Evolutionary conservation across 30 jellyfish, hydroid and myxozoan species (phyloP).

Genomic region (Chrysaora quinquecirrha): DNA sequence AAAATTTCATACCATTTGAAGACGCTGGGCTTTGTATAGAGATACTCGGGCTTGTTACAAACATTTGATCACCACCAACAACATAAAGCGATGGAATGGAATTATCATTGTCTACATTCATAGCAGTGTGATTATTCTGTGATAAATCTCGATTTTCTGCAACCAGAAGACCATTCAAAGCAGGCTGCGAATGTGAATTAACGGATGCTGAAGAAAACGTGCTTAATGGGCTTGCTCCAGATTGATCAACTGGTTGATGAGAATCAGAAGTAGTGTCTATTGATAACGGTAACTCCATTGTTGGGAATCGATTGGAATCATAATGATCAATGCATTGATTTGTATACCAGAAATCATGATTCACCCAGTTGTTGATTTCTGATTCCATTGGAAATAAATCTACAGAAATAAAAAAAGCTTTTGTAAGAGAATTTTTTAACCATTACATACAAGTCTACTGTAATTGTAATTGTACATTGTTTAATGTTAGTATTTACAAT

Average conservation of each 20-base stretch:
- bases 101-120: conserved; percentile 32
- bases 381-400: conserved; percentile 63
- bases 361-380: conserved; percentile 64
- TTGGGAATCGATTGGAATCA: conserved; percentile 27
- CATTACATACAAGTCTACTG: neutral
- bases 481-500: no score
- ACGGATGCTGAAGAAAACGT: neutral
- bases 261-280: neutral
- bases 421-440: neutral
- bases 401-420: neutral
- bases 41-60: conserved; percentile 62
- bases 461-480: no score
- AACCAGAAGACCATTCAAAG: conserved; percentile 9
- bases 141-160: conserved; percentile 5
- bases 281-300: neutral
- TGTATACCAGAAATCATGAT: conserved; percentile 66
- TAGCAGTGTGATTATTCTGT: neutral
- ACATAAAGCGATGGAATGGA: conserved; percentile 36
- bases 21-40: conserved; percentile 36
- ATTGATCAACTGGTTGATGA: neutral
- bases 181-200: neutral
- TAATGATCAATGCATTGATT: conserved; percentile 65
- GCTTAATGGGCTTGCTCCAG: neutral
- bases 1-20: conserved; percentile 26
- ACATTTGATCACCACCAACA: conserved; percentile 19